A percentile compares a stretch with the other conserved stretches of the same genome.
These are phyloP conservation scores for Quadroppia sp. DNA, from an alignment of 2,888 invertebrate genomes.

Conservation along the genomic window DNA sequence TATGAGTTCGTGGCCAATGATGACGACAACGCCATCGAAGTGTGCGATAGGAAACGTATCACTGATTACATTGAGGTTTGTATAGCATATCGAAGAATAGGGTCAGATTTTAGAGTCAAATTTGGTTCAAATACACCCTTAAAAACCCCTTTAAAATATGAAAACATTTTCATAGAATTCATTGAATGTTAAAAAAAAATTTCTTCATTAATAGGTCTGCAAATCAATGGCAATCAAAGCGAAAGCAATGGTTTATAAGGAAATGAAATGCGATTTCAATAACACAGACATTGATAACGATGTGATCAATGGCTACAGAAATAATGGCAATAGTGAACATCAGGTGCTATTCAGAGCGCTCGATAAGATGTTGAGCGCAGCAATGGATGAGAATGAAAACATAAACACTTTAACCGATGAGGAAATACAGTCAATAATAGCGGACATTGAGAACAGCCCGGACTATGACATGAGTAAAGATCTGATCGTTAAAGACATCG, in stretches of 20 bases:
- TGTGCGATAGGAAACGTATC: background rate
- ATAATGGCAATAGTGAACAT: background rate
- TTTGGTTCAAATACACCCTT: too few species aligned
- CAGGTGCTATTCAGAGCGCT: background rate
- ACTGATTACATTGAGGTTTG: background rate
- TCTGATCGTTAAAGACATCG: constrained; percentile 46
- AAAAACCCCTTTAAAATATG: too few species aligned
- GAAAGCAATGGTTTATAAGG: background rate
- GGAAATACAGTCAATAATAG: too few species aligned
- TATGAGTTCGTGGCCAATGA: constrained; percentile 11
- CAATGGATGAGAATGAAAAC: constrained; percentile 47
- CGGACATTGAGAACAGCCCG: background rate
- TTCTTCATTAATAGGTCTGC: too few species aligned
- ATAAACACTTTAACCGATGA: background rate
- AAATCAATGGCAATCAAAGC: background rate
- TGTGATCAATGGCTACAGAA: background rate
- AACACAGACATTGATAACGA: background rate
- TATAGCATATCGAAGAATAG: too few species aligned
- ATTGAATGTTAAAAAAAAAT: too few species aligned
- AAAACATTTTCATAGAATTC: too few species aligned
- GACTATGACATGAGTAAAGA: constrained; percentile 47
- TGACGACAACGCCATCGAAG: background rate
- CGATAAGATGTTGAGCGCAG: constrained; percentile 40
- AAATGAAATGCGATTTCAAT: background rate
- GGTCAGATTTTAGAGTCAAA: too few species aligned